phyloP scores from a whole-genome alignment of 1,140 invertebrate species.

The Heliconius congener region DNA sequence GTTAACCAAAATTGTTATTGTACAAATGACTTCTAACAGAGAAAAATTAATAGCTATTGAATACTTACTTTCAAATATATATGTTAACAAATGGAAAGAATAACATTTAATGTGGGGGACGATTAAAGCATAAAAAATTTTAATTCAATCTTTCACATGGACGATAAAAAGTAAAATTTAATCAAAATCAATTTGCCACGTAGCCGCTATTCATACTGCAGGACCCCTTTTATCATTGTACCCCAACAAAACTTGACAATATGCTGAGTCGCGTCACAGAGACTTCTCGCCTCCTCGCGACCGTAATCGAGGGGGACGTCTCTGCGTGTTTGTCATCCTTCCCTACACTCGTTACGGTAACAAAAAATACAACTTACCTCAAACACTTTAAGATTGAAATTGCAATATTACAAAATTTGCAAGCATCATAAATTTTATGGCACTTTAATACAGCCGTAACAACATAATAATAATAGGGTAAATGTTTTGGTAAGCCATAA shows the following conservation, averaged over 20 bases:
- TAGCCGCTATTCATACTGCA: slow-evolving; percentile 53
- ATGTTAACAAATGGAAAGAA: slow-evolving; percentile 4
- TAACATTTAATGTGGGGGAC: slow-evolving; percentile 21
- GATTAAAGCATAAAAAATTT: slow-evolving; percentile 29
- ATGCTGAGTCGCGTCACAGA: slow-evolving; percentile 69
- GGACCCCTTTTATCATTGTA: slow-evolving; percentile 59
- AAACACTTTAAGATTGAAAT: slow-evolving; percentile 27
- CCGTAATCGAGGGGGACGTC: slow-evolving; percentile 72
- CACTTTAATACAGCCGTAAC: slow-evolving; percentile 79
- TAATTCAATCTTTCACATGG: slow-evolving; percentile 35
- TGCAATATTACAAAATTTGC: slow-evolving; percentile 44
- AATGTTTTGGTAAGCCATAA: slow-evolving; percentile 81
- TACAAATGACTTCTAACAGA: neutral
- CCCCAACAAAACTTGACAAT: slow-evolving; percentile 58
- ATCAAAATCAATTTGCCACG: slow-evolving; percentile 76
- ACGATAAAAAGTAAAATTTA: slow-evolving; percentile 56
- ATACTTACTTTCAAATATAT: slow-evolving; percentile 1
- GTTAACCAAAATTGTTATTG: neutral
- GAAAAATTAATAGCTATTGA: slow-evolving; percentile 7
- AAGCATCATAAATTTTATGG: slow-evolving; percentile 79
- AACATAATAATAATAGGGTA: slow-evolving; percentile 79
- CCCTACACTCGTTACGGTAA: slow-evolving; percentile 39
- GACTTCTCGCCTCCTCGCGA: slow-evolving; percentile 69
- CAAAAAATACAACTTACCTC: neutral
- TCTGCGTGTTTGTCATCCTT: slow-evolving; percentile 70